These are phyloP conservation scores for Ditylenchus dipsaci DNA, from an alignment of 1,140 invertebrate species.

Conservation along the genomic window DNA sequence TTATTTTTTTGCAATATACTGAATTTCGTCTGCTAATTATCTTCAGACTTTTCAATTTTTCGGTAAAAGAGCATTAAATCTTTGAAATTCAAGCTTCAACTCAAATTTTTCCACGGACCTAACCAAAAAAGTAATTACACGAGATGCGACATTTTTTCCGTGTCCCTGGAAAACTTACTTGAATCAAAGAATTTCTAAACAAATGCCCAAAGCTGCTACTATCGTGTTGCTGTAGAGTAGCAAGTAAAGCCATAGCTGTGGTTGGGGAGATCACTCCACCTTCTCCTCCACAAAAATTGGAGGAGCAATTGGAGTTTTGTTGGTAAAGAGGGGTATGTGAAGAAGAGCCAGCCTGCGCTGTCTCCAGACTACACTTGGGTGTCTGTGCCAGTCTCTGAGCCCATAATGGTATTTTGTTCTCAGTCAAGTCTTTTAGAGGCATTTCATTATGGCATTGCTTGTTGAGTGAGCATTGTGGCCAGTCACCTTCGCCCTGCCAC, in stretches of 20 bases:
- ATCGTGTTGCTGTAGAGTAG: neutral
- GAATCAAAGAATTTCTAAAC: neutral
- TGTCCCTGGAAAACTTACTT: neutral
- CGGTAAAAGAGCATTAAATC: no score
- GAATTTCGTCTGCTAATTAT: no score
- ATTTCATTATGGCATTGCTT: no score
- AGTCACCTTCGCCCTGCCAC: no score
- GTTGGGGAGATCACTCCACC: neutral
- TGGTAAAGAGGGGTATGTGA: neutral
- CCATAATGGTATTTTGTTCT: no score
- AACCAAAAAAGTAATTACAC: neutral
- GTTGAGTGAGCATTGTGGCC: no score
- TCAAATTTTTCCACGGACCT: no score
- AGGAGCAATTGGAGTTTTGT: neutral
- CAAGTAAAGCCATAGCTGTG: neutral
- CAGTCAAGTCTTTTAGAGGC: no score
- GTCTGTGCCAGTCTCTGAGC: neutral
- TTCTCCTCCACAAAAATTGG: neutral
- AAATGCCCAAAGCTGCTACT: slow-evolving; percentile 1
- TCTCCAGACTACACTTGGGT: neutral
- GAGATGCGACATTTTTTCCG: neutral
- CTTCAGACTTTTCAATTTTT: no score
- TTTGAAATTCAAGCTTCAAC: no score
- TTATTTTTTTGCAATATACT: no score
- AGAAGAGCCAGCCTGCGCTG: neutral